Evolutionary conservation across 2,797 vertebrate genomes (phyloP).

Genomic region (Mionectes olivaceus): DNA sequence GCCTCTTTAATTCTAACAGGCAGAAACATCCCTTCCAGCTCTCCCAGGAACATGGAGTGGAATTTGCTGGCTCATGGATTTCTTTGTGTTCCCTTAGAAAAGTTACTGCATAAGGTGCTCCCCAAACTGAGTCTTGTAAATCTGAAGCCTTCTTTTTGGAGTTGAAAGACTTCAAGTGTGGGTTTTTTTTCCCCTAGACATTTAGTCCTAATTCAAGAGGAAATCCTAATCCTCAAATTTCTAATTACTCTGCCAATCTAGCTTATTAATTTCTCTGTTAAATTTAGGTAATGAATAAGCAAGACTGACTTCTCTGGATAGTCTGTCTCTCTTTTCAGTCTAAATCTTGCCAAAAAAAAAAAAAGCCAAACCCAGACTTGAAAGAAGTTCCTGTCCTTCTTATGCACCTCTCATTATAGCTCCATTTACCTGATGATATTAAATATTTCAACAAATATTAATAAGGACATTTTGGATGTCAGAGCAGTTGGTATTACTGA

Average conservation of each 20-base stretch:
- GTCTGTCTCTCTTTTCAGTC: neutral
- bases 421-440: conserved; percentile 5
- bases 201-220: neutral
- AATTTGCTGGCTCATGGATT: neutral
- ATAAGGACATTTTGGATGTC: neutral
- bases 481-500: neutral
- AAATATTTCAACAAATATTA: conserved; percentile 45
- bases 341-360: neutral
- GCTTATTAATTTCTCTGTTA: conserved; percentile 12
- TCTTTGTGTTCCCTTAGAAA: neutral
- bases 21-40: neutral
- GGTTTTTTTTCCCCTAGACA: neutral
- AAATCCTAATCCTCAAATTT: neutral
- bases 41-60: neutral
- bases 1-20: neutral
- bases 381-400: conserved; percentile 33
- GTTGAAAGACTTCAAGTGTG: neutral
- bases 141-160: neutral
- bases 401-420: neutral
- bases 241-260: conserved; percentile 33
- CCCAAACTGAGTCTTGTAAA: neutral
- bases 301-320: neutral
- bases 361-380: neutral
- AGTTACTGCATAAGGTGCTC: neutral
- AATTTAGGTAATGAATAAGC: conserved; percentile 11